phyloP scores from a whole-genome alignment of 2,797 vertebrate species.

The Moxostoma hubbsi region DNA sequence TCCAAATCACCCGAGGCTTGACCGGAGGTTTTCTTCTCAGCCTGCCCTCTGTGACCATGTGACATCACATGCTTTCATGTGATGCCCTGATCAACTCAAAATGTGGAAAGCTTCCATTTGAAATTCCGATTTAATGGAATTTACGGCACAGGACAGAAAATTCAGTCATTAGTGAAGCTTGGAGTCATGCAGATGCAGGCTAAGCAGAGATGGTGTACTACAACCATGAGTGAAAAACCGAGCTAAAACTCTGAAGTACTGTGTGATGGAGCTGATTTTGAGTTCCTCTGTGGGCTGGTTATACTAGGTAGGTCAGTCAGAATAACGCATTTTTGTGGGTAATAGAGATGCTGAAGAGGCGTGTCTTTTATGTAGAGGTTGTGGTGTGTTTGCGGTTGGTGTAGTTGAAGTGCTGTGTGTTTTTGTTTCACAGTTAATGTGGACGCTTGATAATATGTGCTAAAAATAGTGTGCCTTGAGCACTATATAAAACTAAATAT shows the following conservation, averaged over 20 bases:
- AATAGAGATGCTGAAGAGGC: conserved; percentile 14
- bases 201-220: conserved; percentile 52
- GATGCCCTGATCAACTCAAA: conserved; percentile 77
- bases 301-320: conserved; percentile 30
- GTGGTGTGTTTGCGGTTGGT: not conserved
- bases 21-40: conserved; percentile 57
- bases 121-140: conserved; percentile 82
- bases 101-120: conserved; percentile 79
- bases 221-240: conserved; percentile 63
- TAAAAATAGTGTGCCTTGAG: not conserved
- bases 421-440: no score
- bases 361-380: not conserved
- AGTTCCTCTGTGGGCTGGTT: not conserved
- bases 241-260: conserved; percentile 64
- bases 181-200: conserved; percentile 67
- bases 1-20: conserved; percentile 58
- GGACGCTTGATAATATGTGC: not conserved
- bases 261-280: not conserved
- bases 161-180: conserved; percentile 71
- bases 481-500: not conserved
- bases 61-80: conserved; percentile 87
- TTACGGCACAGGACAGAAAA: conserved; percentile 74
- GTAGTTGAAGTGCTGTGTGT: not conserved
- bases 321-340: conserved; percentile 14
- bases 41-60: conserved; percentile 72